Conservation (phyloP, 2,888 invertebrate species). For the Theodoxus fluviatilis region DNA sequence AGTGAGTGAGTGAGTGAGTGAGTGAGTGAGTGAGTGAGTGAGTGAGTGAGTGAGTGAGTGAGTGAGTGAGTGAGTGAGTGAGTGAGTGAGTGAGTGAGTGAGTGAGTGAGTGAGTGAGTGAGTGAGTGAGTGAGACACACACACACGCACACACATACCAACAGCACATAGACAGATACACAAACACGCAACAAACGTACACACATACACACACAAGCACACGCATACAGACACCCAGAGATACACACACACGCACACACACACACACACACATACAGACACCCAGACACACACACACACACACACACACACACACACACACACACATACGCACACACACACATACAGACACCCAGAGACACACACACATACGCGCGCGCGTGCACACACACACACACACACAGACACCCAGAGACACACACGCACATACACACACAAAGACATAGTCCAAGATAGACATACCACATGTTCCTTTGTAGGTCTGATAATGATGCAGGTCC, state of each 20-base stretch:
- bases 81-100: background rate
- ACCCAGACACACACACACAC: too few species aligned
- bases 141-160: slow-evolving; percentile 15
- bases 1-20: background rate
- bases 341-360: too few species aligned
- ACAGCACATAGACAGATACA: background rate
- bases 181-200: too few species aligned
- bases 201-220: background rate
- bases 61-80: background rate
- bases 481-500: slow-evolving; percentile 49
- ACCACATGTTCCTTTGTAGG: slow-evolving; percentile 43
- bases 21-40: background rate
- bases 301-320: slow-evolving; percentile 1
- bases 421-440: slow-evolving; percentile 16
- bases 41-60: background rate
- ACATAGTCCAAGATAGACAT: slow-evolving; percentile 19
- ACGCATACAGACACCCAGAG: background rate
- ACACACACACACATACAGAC: background rate
- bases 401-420: background rate
- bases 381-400: slow-evolving; percentile 2
- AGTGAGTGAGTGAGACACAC: background rate
- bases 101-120: slow-evolving; percentile 11
- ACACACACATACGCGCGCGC: background rate
- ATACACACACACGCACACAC: slow-evolving; percentile 9
- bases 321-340: background rate